Conservation (phyloP, 2,888 invertebrate species). For the Rhimphoctona megacephalus region DNA sequence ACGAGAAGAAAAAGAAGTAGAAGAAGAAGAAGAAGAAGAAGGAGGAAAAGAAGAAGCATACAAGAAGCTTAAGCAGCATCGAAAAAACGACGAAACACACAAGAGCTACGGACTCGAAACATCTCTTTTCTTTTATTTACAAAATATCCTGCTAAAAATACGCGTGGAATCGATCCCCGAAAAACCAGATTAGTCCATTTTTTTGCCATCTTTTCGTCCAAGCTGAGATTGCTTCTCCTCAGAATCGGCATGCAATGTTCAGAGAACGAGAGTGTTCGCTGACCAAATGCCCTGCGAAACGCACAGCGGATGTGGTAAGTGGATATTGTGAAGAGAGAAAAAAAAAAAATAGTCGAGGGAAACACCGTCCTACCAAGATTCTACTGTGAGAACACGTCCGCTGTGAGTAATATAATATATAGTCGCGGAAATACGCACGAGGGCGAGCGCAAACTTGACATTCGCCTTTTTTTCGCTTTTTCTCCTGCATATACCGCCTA, state of each 20-base stretch:
- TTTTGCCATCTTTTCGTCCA: constrained; percentile 1
- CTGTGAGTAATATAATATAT: constrained; percentile 18
- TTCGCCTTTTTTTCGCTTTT: constrained; percentile 1
- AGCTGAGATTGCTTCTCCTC: constrained; percentile 4
- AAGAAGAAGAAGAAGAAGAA: constrained; percentile 51
- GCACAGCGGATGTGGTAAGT: constrained; percentile 56
- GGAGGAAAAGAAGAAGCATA: constrained; percentile 29
- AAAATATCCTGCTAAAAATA: constrained; percentile 8
- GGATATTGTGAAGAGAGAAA: constrained; percentile 40
- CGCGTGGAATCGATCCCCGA: constrained; percentile 7
- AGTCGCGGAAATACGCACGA: constrained; percentile 18
- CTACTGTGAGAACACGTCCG: constrained; percentile 23
- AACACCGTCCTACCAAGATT: constrained; percentile 35
- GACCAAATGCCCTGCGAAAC: constrained; percentile 40
- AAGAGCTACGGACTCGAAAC: not conserved
- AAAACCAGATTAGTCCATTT: constrained; percentile 28
- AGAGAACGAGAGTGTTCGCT: constrained; percentile 13
- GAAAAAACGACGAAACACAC: constrained; percentile 2
- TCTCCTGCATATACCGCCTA: not conserved
- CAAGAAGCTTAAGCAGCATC: constrained; percentile 47
- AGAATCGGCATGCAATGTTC: constrained; percentile 3
- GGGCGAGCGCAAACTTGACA: constrained; percentile 40
- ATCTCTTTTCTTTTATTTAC: constrained; percentile 21
- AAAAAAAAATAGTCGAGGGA: constrained; percentile 30
- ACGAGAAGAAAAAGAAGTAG: constrained; percentile 38